Evolutionary conservation across 2,888 invertebrate genomes (phyloP).

Genomic region (Ypsolopha scabrella): DNA sequence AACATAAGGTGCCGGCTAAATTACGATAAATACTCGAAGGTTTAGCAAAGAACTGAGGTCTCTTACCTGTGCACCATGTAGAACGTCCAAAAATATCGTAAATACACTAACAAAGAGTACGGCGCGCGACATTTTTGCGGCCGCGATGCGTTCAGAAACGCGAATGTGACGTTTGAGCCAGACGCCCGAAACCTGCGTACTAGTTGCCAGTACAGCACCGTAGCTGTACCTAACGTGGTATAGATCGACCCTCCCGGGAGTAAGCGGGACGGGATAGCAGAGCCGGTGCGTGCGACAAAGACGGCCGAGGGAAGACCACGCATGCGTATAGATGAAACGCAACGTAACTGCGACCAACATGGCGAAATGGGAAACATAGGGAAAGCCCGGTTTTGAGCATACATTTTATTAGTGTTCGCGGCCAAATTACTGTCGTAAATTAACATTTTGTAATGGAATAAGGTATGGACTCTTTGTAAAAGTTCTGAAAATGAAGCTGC

Average conservation of each 20-base stretch:
- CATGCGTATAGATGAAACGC: constrained; percentile 57
- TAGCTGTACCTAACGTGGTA: constrained; percentile 63
- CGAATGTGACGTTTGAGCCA: constrained; percentile 42
- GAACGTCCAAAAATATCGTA: constrained; percentile 70
- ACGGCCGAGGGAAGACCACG: constrained; percentile 45
- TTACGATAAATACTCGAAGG: constrained; percentile 2
- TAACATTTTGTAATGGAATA: not conserved
- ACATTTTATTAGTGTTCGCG: not conserved
- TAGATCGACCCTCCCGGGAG: constrained; percentile 65
- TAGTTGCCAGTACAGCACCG: constrained; percentile 39
- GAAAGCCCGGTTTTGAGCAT: not conserved
- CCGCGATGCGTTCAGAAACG: constrained; percentile 51
- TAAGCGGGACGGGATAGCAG: constrained; percentile 28
- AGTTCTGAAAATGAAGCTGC: too few relatives aligned
- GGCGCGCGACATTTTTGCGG: constrained; percentile 73
- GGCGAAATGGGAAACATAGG: not conserved
- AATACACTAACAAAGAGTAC: constrained; percentile 72
- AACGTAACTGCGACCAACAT: constrained; percentile 17
- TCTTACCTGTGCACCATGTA: constrained; percentile 69
- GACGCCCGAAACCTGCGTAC: constrained; percentile 65
- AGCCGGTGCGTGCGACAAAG: constrained; percentile 25
- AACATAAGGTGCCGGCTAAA: constrained; percentile 14
- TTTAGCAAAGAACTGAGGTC: constrained; percentile 13
- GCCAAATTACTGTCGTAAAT: not conserved
- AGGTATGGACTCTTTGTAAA: too few relatives aligned